These are phyloP conservation scores for Argyra leucocephala DNA, from an alignment of 2,888 invertebrate genomes.

Conservation along the genomic window DNA sequence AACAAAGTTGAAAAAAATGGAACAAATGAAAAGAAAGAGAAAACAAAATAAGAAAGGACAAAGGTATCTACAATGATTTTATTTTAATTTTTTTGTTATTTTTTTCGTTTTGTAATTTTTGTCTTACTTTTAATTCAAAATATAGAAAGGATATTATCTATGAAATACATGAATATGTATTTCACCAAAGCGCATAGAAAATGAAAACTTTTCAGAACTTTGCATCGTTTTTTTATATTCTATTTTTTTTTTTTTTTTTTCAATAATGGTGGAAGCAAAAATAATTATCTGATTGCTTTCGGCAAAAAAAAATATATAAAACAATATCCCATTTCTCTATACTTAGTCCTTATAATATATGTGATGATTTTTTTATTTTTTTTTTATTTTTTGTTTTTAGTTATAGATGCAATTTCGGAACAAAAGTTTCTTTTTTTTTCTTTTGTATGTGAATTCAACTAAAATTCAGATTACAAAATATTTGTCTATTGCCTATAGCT, in stretches of 20 bases:
- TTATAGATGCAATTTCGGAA: background rate
- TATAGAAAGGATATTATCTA: too few relatives aligned
- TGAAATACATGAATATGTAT: too few relatives aligned
- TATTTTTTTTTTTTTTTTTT: background rate
- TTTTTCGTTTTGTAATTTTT: too few relatives aligned
- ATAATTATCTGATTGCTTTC: constrained; percentile 6
- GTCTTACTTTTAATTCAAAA: too few relatives aligned
- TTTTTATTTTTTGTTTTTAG: background rate
- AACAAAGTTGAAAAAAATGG: background rate
- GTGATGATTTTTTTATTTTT: background rate
- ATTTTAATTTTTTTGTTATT: too few relatives aligned
- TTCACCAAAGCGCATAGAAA: too few relatives aligned
- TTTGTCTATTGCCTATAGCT: too few relatives aligned
- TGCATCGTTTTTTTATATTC: background rate
- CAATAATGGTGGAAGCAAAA: background rate
- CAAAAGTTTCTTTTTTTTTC: background rate
- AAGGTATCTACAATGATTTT: background rate
- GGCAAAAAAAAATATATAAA: background rate
- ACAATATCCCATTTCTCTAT: background rate
- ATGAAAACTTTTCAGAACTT: too few relatives aligned
- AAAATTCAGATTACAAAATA: background rate
- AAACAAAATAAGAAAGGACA: background rate
- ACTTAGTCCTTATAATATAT: background rate
- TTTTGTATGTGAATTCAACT: background rate
- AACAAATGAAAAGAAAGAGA: background rate